Evolutionary conservation across 2,113 vertebrate species (phyloP).

Genomic region (Vicugna pacos): DNA sequence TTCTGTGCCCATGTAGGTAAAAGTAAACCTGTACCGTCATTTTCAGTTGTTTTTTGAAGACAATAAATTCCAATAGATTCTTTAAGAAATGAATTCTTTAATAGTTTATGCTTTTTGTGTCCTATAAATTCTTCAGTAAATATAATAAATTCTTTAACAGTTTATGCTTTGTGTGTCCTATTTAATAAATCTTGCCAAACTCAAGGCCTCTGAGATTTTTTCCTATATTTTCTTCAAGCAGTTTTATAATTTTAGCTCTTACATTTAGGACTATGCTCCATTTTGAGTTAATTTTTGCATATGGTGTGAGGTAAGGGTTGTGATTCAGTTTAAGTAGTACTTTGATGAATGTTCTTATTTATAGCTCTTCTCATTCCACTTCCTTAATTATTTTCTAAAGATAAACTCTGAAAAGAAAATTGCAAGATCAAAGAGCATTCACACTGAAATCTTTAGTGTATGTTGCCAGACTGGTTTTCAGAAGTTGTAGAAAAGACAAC

Average conservation of each 20-base stretch:
- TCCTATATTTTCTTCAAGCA: neutral
- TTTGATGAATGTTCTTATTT: neutral
- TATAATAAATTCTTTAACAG: neutral
- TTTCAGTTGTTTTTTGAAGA: conserved; percentile 10
- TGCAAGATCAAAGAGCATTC: neutral
- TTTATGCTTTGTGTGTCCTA: neutral
- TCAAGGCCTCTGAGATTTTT: neutral
- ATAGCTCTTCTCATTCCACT: neutral
- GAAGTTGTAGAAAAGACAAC: neutral
- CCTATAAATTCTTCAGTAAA: too few species aligned
- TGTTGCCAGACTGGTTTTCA: conserved; percentile 1
- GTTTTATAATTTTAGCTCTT: neutral
- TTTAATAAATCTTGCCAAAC: conserved; percentile 9
- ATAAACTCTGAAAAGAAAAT: conserved; percentile 10
- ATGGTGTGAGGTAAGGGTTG: neutral
- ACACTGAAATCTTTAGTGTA: neutral
- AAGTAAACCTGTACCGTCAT: neutral
- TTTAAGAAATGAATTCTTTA: neutral
- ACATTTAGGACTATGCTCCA: neutral
- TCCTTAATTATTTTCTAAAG: neutral
- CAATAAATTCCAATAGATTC: too few species aligned
- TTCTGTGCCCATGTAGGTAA: neutral
- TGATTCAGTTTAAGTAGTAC: neutral
- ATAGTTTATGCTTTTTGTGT: neutral
- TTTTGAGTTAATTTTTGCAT: neutral